phyloP scores from a whole-genome alignment of 1,140 invertebrate genomes.

The Tetramorium parvispinum region DNA sequence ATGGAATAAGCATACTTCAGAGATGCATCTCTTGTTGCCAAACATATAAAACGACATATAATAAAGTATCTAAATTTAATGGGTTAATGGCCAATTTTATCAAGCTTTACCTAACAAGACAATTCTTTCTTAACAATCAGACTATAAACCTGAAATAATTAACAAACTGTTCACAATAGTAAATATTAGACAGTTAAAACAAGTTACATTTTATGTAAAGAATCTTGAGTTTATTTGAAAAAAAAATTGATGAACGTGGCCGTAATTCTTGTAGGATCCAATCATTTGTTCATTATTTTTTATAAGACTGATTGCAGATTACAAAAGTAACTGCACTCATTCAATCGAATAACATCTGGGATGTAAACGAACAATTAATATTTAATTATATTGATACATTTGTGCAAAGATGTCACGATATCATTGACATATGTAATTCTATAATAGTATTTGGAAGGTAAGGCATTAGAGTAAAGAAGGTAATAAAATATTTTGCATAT shows the following conservation, averaged over 20 bases:
- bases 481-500: neutral
- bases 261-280: neutral
- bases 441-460: conserved; percentile 91
- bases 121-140: neutral
- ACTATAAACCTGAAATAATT: neutral
- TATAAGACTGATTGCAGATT: conserved; percentile 16
- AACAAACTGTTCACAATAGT: neutral
- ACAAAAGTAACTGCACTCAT: conserved; percentile 19
- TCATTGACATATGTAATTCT: conserved; percentile 93
- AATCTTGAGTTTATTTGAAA: neutral
- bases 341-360: conserved; percentile 86
- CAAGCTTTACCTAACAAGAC: neutral
- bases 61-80: conserved; percentile 55
- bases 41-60: conserved; percentile 91
- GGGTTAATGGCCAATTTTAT: neutral
- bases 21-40: conserved; percentile 92
- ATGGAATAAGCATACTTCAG: conserved; percentile 89
- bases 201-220: neutral
- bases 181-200: neutral
- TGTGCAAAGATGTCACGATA: conserved; percentile 93
- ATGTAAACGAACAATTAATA: conserved; percentile 90
- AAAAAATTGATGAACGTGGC: conserved; percentile 2
- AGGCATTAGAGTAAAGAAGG: neutral
- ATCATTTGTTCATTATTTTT: neutral
- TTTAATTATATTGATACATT: conserved; percentile 95